phyloP scores from a whole-genome alignment of 2,797 vertebrate species.

The Kryptopterus vitreolus region DNA sequence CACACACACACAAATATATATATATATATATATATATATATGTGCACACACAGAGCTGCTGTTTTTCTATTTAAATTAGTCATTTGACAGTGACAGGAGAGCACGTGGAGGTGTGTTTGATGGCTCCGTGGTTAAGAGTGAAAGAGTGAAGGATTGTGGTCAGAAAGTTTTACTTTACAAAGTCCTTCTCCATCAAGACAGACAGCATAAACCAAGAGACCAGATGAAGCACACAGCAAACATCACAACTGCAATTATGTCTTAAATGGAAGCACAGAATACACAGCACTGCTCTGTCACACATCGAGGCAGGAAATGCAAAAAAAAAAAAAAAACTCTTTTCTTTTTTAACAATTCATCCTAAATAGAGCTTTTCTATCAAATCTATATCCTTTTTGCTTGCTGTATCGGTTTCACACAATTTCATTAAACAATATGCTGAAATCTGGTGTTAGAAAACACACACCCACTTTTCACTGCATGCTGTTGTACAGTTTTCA shows the following conservation, averaged over 20 bases:
- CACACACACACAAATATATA: constrained; percentile 49
- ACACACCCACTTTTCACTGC: background rate
- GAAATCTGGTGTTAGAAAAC: background rate
- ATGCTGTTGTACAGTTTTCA: background rate
- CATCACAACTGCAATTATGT: constrained; percentile 20
- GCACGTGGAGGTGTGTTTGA: constrained; percentile 62
- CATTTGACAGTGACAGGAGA: constrained; percentile 61
- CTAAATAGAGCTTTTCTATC: background rate
- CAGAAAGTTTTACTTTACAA: constrained; percentile 57
- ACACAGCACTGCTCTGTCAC: background rate
- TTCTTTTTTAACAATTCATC: background rate
- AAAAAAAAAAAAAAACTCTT: background rate
- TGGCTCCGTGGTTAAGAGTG: constrained; percentile 62
- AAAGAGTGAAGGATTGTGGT: constrained; percentile 60
- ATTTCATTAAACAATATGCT: background rate
- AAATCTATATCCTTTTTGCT: background rate
- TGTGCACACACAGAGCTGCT: constrained; percentile 34
- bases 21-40: constrained; percentile 50
- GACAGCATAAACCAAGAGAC: constrained; percentile 24
- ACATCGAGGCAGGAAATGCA: constrained; percentile 1
- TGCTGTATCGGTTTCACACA: background rate
- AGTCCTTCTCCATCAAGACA: constrained; percentile 48
- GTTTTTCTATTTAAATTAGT: constrained; percentile 68
- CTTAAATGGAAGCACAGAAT: constrained; percentile 7
- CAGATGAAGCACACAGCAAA: background rate